These are phyloP conservation scores for Trichopria drosophilae DNA, from an alignment of 2,888 invertebrate species.

Conservation along the genomic window DNA sequence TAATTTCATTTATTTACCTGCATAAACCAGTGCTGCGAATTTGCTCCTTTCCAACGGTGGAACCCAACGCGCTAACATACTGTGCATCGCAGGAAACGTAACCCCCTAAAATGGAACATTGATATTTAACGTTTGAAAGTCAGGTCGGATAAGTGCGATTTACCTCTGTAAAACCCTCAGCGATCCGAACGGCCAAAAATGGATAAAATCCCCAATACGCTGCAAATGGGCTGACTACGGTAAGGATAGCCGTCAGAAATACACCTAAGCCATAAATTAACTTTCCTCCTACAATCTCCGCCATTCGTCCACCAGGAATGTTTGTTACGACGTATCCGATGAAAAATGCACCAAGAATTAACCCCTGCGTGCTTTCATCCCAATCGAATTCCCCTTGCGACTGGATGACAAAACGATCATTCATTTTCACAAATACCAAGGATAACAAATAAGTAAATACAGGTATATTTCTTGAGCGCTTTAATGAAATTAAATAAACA, in stretches of 20 bases:
- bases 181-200: slow-evolving; percentile 73
- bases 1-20: slow-evolving; percentile 61
- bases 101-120: slow-evolving; percentile 65
- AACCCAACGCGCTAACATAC: slow-evolving; percentile 90
- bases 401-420: slow-evolving; percentile 55
- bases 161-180: slow-evolving; percentile 83
- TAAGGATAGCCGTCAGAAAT: slow-evolving; percentile 78
- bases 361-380: slow-evolving; percentile 77
- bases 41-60: slow-evolving; percentile 89
- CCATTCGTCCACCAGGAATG: slow-evolving; percentile 80
- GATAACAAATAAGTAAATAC: slow-evolving; percentile 6
- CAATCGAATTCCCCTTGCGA: slow-evolving; percentile 75
- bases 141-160: not conserved
- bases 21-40: slow-evolving; percentile 85
- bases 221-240: slow-evolving; percentile 80
- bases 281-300: slow-evolving; percentile 87
- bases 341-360: slow-evolving; percentile 82
- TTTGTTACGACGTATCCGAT: slow-evolving; percentile 82
- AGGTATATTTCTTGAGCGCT: not conserved
- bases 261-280: slow-evolving; percentile 81
- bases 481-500: too few species aligned
- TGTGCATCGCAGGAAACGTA: slow-evolving; percentile 92
- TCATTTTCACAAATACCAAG: slow-evolving; percentile 18
- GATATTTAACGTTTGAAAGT: slow-evolving; percentile 1
- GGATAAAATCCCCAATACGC: slow-evolving; percentile 67